phyloP scores from a whole-genome alignment of 2,888 invertebrate genomes.

The Helleia helle region DNA sequence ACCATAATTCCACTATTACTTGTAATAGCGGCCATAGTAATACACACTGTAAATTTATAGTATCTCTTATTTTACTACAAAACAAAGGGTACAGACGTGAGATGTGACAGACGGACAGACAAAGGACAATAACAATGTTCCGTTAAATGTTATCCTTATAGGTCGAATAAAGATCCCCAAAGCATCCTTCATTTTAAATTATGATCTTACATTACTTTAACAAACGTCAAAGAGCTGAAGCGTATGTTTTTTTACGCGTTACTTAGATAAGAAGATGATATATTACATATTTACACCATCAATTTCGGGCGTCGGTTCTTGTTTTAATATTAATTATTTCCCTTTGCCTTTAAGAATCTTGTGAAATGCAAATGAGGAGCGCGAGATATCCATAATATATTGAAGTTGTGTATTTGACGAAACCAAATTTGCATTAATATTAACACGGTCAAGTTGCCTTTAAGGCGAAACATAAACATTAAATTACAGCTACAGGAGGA shows the following conservation, averaged over 20 bases:
- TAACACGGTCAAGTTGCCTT: neutral
- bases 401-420: neutral
- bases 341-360: neutral
- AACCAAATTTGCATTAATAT: constrained; percentile 2
- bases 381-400: neutral
- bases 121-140: no score
- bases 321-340: neutral
- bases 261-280: constrained; percentile 5
- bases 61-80: no score
- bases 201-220: no score
- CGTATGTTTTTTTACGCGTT: neutral
- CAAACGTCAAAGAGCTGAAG: neutral
- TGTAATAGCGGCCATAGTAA: no score
- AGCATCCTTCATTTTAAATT: no score
- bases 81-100: no score
- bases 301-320: neutral
- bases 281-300: constrained; percentile 1
- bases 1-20: no score
- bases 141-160: no score
- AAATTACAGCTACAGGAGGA: neutral
- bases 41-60: no score
- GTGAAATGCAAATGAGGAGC: constrained; percentile 1
- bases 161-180: no score
- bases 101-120: no score
- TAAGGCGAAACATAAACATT: constrained; percentile 1